Conservation (phyloP, 2,888 invertebrate species). For the Drosophila borealis region DNA sequence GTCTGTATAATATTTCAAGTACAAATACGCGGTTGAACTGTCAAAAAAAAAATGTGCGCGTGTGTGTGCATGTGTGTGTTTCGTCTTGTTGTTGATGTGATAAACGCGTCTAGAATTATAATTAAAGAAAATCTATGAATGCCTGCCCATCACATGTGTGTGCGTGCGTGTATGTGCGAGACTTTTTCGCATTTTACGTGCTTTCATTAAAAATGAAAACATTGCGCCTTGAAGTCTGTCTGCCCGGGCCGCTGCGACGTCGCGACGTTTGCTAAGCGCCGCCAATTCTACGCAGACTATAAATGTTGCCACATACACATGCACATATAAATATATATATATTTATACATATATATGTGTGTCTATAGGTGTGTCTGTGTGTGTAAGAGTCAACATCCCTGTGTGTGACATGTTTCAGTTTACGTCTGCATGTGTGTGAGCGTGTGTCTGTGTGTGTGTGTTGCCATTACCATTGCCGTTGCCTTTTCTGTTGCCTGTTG, state of each 20-base stretch:
- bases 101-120: slow-evolving; percentile 81
- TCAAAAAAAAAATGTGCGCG: slow-evolving; percentile 9
- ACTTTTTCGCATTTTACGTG: slow-evolving; percentile 80
- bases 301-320: slow-evolving; percentile 59
- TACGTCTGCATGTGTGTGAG: slow-evolving; percentile 19
- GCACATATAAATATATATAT: slow-evolving; percentile 8
- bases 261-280: slow-evolving; percentile 47
- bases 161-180: slow-evolving; percentile 29
- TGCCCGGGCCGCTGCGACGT: not conserved
- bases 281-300: slow-evolving; percentile 75
- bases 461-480: slow-evolving; percentile 54
- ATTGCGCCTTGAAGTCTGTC: slow-evolving; percentile 54
- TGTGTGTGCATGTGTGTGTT: slow-evolving; percentile 26
- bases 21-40: slow-evolving; percentile 61
- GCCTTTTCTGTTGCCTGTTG: slow-evolving; percentile 60
- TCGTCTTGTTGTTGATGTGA: slow-evolving; percentile 79
- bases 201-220: slow-evolving; percentile 82
- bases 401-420: slow-evolving; percentile 59
- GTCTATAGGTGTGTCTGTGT: slow-evolving; percentile 17
- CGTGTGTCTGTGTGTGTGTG: slow-evolving; percentile 22
- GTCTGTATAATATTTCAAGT: slow-evolving; percentile 65
- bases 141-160: slow-evolving; percentile 39
- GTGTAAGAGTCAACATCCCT: slow-evolving; percentile 39
- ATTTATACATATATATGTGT: slow-evolving; percentile 15
- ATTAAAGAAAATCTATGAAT: slow-evolving; percentile 80